Percentiles rank a stretch among this genome's conserved stretches.
These are phyloP conservation scores for Gambusia yucatana DNA, from an alignment of 2,797 vertebrate genomes.

Conservation along the genomic window DNA sequence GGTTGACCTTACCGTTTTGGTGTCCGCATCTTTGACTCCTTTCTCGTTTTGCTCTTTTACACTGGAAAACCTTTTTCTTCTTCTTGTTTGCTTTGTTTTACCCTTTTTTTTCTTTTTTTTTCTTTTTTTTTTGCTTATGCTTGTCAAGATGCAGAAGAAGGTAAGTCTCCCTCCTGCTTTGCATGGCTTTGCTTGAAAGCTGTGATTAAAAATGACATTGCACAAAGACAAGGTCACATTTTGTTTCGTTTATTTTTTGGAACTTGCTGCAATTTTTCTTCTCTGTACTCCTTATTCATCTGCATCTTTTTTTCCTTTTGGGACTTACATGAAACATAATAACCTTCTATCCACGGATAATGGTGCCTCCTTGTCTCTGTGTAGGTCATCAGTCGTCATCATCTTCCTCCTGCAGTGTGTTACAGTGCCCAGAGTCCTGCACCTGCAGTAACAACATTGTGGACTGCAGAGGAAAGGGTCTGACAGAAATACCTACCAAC, in stretches of 20 bases:
- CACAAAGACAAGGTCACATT: slow-evolving; percentile 20
- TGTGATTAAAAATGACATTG: neutral
- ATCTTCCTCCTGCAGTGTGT: slow-evolving; percentile 90
- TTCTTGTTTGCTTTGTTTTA: slow-evolving; percentile 53
- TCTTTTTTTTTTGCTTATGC: slow-evolving; percentile 65
- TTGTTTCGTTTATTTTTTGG: slow-evolving; percentile 3
- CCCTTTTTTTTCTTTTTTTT: slow-evolving; percentile 22
- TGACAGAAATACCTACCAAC: slow-evolving; percentile 95
- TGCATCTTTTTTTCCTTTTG: neutral
- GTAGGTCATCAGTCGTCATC: slow-evolving; percentile 92
- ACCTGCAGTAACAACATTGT: slow-evolving; percentile 99
- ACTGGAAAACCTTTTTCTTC: slow-evolving; percentile 47
- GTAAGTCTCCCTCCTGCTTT: slow-evolving; percentile 82
- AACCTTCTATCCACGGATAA: slow-evolving; percentile 30
- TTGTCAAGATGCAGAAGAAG: slow-evolving; percentile 91
- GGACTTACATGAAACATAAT: slow-evolving; percentile 20
- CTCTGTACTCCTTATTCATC: slow-evolving; percentile 10
- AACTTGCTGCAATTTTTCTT: slow-evolving; percentile 9
- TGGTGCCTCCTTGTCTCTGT: slow-evolving; percentile 48
- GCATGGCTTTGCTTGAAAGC: slow-evolving; percentile 30
- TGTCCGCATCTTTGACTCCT: slow-evolving; percentile 13
- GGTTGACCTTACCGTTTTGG: slow-evolving; percentile 26
- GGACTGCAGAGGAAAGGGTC: slow-evolving; percentile 95
- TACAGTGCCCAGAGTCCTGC: slow-evolving; percentile 94
- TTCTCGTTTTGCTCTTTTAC: slow-evolving; percentile 7